phyloP scores from a whole-genome alignment of 2,113 vertebrate species.

The Martes martes region DNA sequence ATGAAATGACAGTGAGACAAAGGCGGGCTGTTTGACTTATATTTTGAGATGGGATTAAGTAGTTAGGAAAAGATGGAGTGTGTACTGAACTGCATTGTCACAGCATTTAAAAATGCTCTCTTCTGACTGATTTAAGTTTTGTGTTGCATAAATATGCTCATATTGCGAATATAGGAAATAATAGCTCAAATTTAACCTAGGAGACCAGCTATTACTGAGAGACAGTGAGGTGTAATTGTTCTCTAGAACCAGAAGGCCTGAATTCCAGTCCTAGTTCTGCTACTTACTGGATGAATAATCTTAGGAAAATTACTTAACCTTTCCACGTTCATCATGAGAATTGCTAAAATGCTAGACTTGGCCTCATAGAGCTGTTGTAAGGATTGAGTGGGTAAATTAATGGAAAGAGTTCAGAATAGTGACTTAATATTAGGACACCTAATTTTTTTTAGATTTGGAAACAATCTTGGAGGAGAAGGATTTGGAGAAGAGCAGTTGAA shows the following conservation, averaged over 20 bases:
- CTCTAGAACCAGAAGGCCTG: not conserved
- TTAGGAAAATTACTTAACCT: not conserved
- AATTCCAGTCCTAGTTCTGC: not conserved
- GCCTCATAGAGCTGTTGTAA: not conserved
- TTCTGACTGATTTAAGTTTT: not conserved
- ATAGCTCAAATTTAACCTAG: not conserved
- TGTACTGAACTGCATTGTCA: not conserved
- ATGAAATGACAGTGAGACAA: not conserved
- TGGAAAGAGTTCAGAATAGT: not conserved
- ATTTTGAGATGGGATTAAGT: not conserved
- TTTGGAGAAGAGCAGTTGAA: not conserved
- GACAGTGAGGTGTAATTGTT: not conserved
- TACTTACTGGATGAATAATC: not conserved
- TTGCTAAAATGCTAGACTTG: not conserved
- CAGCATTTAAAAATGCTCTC: not conserved
- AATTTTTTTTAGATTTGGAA: conserved; percentile 32
- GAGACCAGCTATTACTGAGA: not conserved
- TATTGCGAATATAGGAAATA: not conserved
- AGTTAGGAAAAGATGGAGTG: not conserved
- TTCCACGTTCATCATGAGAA: not conserved
- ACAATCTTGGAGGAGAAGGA: not conserved
- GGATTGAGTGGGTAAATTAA: not conserved
- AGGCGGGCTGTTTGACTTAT: not conserved
- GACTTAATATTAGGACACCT: not conserved
- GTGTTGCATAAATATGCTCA: not conserved